phyloP scores from a whole-genome alignment of 2,888 invertebrate species.

The Arrhopalites spinosus region DNA sequence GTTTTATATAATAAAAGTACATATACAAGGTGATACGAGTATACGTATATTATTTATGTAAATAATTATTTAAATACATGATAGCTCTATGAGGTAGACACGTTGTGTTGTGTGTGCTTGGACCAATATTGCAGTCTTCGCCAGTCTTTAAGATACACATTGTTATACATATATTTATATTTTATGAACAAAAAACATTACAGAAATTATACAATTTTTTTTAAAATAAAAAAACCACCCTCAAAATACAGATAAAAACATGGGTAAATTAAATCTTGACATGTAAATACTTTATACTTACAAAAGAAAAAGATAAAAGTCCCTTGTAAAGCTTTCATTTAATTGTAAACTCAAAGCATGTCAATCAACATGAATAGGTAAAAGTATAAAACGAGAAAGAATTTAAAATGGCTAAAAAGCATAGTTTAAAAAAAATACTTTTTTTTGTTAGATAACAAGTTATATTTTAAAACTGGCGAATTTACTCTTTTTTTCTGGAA shows the following conservation, averaged over 20 bases:
- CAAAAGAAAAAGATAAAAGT: neutral
- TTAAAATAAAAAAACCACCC: neutral
- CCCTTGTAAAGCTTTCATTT: neutral
- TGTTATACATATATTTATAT: neutral
- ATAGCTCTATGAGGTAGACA: slow-evolving; percentile 50
- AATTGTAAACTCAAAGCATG: neutral
- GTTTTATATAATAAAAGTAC: neutral
- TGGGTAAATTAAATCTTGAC: neutral
- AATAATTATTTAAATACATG: neutral
- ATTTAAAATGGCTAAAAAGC: too few relatives aligned
- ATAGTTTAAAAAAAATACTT: too few relatives aligned
- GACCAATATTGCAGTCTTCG: slow-evolving; percentile 48
- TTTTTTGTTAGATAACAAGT: too few relatives aligned
- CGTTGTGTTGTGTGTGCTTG: slow-evolving; percentile 50
- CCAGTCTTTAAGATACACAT: slow-evolving; percentile 48
- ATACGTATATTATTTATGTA: slow-evolving; percentile 1
- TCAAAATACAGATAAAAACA: neutral
- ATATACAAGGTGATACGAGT: neutral
- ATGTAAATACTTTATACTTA: neutral
- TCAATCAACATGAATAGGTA: neutral
- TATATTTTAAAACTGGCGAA: too few relatives aligned
- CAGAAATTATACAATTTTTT: neutral
- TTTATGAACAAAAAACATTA: neutral
- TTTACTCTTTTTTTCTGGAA: too few relatives aligned
- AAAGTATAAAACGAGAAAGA: neutral